A percentile compares a stretch with the other conserved stretches of the same genome.
phyloP scores from a whole-genome alignment of 2,888 invertebrate genomes.

The Muscina levida region DNA sequence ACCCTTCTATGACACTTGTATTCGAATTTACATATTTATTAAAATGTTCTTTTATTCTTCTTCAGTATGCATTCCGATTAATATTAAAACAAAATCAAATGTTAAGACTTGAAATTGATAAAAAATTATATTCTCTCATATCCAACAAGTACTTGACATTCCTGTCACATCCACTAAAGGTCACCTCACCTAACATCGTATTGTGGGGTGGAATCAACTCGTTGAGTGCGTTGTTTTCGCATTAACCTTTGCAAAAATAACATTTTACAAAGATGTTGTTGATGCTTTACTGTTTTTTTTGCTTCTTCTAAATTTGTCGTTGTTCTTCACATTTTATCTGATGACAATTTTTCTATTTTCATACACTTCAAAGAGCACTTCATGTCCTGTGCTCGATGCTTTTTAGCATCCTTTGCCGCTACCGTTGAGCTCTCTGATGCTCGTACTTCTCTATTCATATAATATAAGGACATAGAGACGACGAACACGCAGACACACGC shows the following conservation, averaged over 20 bases:
- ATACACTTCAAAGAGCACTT: slow-evolving; percentile 37
- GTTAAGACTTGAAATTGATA: slow-evolving; percentile 30
- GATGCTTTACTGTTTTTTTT: too few relatives aligned
- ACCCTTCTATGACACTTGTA: too few relatives aligned
- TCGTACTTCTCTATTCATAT: neutral
- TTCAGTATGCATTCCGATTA: too few relatives aligned
- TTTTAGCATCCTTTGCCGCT: neutral
- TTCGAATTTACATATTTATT: too few relatives aligned
- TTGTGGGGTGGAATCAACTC: slow-evolving; percentile 11
- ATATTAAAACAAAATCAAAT: slow-evolving; percentile 3
- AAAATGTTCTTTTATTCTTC: too few relatives aligned
- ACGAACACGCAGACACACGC: too few relatives aligned
- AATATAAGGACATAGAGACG: too few relatives aligned
- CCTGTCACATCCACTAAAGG: neutral
- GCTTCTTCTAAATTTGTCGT: too few relatives aligned
- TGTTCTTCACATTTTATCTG: slow-evolving; percentile 29
- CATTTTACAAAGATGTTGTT: slow-evolving; percentile 20
- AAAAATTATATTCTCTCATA: neutral
- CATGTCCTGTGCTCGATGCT: slow-evolving; percentile 14
- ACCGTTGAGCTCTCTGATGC: neutral
- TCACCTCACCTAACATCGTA: neutral
- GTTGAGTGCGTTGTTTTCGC: slow-evolving; percentile 27
- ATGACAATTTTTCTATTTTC: slow-evolving; percentile 35
- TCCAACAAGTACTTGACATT: slow-evolving; percentile 4
- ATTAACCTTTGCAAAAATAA: slow-evolving; percentile 18